Base-by-base conservation (phyloP, 2,888 invertebrate genomes). In the Dynastes hyllus region DNA sequence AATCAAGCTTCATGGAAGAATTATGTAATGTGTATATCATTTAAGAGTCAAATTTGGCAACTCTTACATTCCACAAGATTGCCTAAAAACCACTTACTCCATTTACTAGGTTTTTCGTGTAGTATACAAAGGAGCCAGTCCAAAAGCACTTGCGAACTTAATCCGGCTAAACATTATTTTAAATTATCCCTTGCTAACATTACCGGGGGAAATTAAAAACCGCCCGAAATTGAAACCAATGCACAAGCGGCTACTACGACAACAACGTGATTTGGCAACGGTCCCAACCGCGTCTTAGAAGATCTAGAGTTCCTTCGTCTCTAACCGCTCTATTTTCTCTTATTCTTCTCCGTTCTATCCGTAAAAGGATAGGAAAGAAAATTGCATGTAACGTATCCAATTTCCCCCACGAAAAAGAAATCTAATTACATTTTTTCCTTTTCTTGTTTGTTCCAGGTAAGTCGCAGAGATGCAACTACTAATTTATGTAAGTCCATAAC, bases 381-480 rank as follows among this genome's bases (percentile, higher is more conserved):
- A 22, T 55, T 55, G 22, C 11, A 45, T 45, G 45, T 45, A 45
- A 45, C 61, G 27, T 11, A 55, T n/a, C n/a, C 61, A 16, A 11
- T 61, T 11, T 27, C 61, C 45, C 8, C 8, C 11, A 0, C 11
- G 45, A 61, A 22, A 61, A 61, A 22, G 29, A 61, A 63, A 29
- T 32, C 29, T 63, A 63, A 63, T 63, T 32, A 13, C 63, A 66
- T 40, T 58, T 16, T 29, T 61, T 40, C 22, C 32, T 45, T 73
- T 4, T 45, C 55, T 75, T 22, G 13, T 73, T 75, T 45, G 32
- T 75, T 75, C 8, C 61, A 75, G 73, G 73, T 75, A 75, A 75
- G 73, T 75, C 45, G 61, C 29, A 50, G 61, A 61, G n/a, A 75
- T 75, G 61, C 61, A 61, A 40, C 73, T 45, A 13, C 50, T 75